Evolutionary conservation across 1,140 invertebrate genomes (phyloP).

Genomic region (Pogonus chalceus): DNA sequence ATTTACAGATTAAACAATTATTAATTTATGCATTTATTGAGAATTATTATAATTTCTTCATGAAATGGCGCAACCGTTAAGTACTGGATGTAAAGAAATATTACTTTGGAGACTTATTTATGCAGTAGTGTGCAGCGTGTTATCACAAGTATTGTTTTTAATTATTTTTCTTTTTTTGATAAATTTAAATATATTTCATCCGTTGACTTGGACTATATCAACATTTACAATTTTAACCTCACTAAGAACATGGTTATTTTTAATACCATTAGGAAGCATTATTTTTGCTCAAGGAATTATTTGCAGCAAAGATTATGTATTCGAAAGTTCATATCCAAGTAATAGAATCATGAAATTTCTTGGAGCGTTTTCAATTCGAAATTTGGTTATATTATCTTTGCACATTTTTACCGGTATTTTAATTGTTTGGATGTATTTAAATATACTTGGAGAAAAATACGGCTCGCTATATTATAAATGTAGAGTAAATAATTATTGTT

Average conservation of each 20-base stretch:
- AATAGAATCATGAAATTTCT: conserved; percentile 51
- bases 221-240: conserved; percentile 40
- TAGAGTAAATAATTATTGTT: conserved; percentile 28
- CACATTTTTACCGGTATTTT: conserved; percentile 48
- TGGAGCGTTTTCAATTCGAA: conserved; percentile 47
- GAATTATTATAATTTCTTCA: no score
- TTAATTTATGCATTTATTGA: no score
- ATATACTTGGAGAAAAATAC: conserved; percentile 42
- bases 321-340: conserved; percentile 39
- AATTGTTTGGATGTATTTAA: conserved; percentile 50
- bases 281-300: conserved; percentile 47
- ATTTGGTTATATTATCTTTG: conserved; percentile 43
- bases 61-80: background rate
- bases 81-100: conserved; percentile 34
- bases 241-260: conserved; percentile 43
- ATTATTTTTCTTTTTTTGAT: conserved; percentile 40
- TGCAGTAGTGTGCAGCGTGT: conserved; percentile 38
- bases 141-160: conserved; percentile 42
- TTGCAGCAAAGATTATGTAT: conserved; percentile 47
- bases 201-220: conserved; percentile 39
- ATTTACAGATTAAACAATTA: no score
- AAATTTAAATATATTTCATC: conserved; percentile 43
- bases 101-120: conserved; percentile 37
- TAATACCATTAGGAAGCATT: conserved; percentile 40
- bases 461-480: conserved; percentile 35